Base-by-base conservation (phyloP, 2,797 vertebrate species). In the Eupleurogrammus muticus region DNA sequence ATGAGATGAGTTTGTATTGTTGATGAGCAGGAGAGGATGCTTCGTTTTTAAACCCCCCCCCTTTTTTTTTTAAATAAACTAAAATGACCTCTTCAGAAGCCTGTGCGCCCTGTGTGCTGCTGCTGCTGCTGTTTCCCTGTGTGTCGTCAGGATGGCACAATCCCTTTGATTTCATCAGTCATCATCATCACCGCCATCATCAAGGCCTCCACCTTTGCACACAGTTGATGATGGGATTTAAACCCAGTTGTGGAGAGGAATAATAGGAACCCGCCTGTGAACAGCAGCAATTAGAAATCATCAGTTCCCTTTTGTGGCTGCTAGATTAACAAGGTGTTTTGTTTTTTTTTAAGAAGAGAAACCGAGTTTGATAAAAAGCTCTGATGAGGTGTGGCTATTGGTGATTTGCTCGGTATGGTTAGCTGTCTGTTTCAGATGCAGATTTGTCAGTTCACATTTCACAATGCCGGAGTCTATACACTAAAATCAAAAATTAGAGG, bases 161-260 rank as follows among this genome's bases (percentile, higher is more conserved):
- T 57, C 70, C 55, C 70, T 50, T 50, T 86, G 86, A 84, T 90
- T 87, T 76, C 79, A 83, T 90, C 86, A 89, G 74, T 60, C 56
- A 59, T 53, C 46, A 75, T 24, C 72, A 23, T 8, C 56, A 1
- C 54, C 48, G 35, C 17, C 21, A 28, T 28, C 28, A 28, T 40
- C 1, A 16, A 40, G 58, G 3, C 61, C 49, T 28, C 63, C 72
- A 75, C 68, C 64, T 82, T 55, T 75, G 65, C 75, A 78, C 44
- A 63, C 68, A 69, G 69, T 63, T 63, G 61, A 53, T 68, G 75
- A 81, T 70, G 51, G 79, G 50, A 75, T 85, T 57, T 46, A 75
- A 62, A 55, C 74, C 13, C 50, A 21, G 49, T 5, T 69, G 59
- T 44, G 35, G 74, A 73, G 64, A 70, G 46, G 59, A 58, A 36